Evolutionary conservation across 2,797 vertebrate genomes (phyloP), one percentile per base, ranked within the genome.

Genomic region (Lutjanus campechanus): DNA sequence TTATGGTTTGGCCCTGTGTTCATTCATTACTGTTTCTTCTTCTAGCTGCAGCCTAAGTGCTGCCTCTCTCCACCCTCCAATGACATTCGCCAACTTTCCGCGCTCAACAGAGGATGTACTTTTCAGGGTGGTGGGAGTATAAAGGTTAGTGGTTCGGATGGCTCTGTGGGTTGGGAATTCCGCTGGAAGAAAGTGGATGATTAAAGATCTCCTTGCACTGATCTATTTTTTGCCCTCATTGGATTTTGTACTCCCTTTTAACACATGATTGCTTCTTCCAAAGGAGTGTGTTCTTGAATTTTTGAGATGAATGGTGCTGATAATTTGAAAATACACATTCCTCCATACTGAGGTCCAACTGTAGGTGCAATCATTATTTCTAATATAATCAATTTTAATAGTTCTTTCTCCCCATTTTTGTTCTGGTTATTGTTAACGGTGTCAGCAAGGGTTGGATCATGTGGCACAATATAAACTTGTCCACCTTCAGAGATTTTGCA

Each of bases 1-100:
- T 41, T 55, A 41, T 29, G 79, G 74, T 83, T 49, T 75, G 44
- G 59, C 71, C 61, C 74, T 17, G 44, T 72, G 63, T 77, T 80
- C 70, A 85, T 73, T 81, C 76, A 69, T 75, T 66, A 56, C 61
- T 4, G 29, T 36, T 36, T 12, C 60, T 36, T 71, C 68, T 50
- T 51, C 13, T 67, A 50, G 44, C 59, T 73, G 49, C 82, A 47
- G 81, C 73, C 73, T 70, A 54, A 61, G 60, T 36, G n/a, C 56
- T 29, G 54, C 72, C 43, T 25, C 61, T 77, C 47, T 68, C 55
- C 82, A 50, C 58, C 60, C 58, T 69, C n/a, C 41, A 51, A 53
- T 41, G 29, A 41, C 51, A 40, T 68, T 73, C 17, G 17, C 77
- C 84, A 79, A 61, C 51, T 69, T 82, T 83, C 85, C 78, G 19